phyloP scores from a whole-genome alignment of 2,797 vertebrate genomes.

The Nyctibius grandis region DNA sequence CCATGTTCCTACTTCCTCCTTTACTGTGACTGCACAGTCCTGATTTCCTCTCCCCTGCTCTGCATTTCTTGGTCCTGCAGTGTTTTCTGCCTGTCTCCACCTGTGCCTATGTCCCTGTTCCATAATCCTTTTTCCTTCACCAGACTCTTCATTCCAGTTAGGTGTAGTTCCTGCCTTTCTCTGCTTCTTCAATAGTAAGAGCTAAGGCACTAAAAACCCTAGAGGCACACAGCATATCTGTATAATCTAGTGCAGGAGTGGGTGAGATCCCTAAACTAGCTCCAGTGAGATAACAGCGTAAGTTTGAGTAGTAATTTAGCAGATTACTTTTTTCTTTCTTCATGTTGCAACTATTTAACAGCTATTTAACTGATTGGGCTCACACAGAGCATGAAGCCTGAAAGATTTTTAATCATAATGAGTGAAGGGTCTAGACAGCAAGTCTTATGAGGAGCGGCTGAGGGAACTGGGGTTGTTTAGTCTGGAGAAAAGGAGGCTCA shows the following conservation, averaged over 20 bases:
- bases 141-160: background rate
- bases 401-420: background rate
- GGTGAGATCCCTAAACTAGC: background rate
- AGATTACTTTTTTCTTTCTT: background rate
- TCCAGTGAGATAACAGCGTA: background rate
- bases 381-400: background rate
- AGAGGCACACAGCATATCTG: background rate
- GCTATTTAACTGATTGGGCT: background rate
- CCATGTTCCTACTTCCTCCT: background rate
- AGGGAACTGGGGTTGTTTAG: background rate
- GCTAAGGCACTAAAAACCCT: background rate
- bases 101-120: background rate
- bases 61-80: background rate
- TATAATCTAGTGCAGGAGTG: background rate
- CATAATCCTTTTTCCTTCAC: background rate
- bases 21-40: background rate
- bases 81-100: background rate
- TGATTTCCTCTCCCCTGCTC: background rate
- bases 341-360: background rate
- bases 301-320: background rate
- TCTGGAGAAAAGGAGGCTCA: background rate
- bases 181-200: background rate
- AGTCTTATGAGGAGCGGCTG: background rate
- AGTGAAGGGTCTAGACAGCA: background rate
- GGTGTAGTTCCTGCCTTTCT: background rate